Evolutionary conservation across 1,140 invertebrate genomes (phyloP).

Genomic region (Yoshiicerus persimilis): DNA sequence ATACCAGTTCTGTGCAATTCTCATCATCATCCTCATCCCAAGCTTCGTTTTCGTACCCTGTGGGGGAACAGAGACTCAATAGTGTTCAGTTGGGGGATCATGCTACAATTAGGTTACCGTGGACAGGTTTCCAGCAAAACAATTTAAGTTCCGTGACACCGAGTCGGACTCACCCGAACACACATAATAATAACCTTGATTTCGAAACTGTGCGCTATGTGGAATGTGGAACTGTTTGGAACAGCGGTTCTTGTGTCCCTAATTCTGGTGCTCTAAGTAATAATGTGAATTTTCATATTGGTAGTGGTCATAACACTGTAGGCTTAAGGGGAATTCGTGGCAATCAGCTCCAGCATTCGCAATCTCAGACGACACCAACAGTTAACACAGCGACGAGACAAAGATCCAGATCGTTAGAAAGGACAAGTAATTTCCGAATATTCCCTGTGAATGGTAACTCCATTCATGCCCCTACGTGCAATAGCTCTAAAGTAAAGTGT

Average conservation of each 20-base stretch:
- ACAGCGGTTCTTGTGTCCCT: not conserved
- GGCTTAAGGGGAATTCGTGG: not conserved
- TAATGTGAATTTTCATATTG: not conserved
- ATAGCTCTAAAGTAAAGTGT: constrained; percentile 4
- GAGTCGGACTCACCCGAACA: constrained; percentile 34
- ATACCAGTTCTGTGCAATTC: not conserved
- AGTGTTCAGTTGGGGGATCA: constrained; percentile 49
- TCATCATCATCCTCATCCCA: not conserved
- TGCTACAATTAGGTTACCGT: constrained; percentile 46
- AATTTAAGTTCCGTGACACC: constrained; percentile 43
- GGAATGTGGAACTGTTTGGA: constrained; percentile 29
- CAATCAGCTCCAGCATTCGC: not conserved
- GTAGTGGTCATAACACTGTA: not conserved
- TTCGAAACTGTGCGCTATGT: constrained; percentile 38
- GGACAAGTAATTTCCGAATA: constrained; percentile 47
- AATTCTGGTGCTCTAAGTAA: not conserved
- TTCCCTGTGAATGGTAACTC: constrained; percentile 43
- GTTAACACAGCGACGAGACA: not conserved
- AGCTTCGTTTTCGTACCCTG: constrained; percentile 16
- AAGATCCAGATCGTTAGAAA: constrained; percentile 51
- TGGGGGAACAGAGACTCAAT: constrained; percentile 39
- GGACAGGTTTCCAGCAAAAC: constrained; percentile 43
- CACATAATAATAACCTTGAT: constrained; percentile 40
- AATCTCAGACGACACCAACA: not conserved
- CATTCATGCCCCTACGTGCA: constrained; percentile 7